Conservation (phyloP, 2,113 vertebrate genomes). For the Scalopus aquaticus region DNA sequence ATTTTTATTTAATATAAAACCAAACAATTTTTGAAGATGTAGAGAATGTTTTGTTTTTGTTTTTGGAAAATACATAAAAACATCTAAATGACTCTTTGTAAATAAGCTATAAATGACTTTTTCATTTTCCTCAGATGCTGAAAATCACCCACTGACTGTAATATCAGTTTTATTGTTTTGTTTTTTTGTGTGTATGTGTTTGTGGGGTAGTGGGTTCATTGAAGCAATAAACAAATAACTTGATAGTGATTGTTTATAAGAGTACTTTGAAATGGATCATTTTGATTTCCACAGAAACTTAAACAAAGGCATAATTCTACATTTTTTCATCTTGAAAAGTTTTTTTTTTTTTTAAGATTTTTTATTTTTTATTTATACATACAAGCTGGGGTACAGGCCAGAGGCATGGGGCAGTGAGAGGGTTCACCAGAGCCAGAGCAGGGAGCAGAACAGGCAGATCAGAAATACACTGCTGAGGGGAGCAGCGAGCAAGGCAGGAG, state of each 20-base stretch:
- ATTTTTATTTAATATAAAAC: conserved; percentile 52
- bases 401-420: too few relatives aligned
- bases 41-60: not conserved
- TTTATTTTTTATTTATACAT: too few relatives aligned
- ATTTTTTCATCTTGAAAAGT: conserved; percentile 62
- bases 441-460: too few relatives aligned
- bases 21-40: not conserved
- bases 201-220: not conserved
- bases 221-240: conserved; percentile 2
- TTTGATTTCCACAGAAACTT: conserved; percentile 25
- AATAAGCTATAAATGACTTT: not conserved
- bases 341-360: too few relatives aligned
- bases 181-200: not conserved
- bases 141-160: not conserved
- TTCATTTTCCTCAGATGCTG: conserved; percentile 11
- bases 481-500: too few relatives aligned
- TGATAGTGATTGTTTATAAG: conserved; percentile 18
- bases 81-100: conserved; percentile 45
- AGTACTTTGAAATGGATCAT: not conserved
- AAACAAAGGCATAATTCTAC: conserved; percentile 43
- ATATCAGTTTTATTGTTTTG: not conserved
- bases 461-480: too few relatives aligned
- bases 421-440: too few relatives aligned
- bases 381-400: too few relatives aligned
- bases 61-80: conserved; percentile 13